phyloP scores from a whole-genome alignment of 2,797 vertebrate species.

The Simalia tracyae region DNA sequence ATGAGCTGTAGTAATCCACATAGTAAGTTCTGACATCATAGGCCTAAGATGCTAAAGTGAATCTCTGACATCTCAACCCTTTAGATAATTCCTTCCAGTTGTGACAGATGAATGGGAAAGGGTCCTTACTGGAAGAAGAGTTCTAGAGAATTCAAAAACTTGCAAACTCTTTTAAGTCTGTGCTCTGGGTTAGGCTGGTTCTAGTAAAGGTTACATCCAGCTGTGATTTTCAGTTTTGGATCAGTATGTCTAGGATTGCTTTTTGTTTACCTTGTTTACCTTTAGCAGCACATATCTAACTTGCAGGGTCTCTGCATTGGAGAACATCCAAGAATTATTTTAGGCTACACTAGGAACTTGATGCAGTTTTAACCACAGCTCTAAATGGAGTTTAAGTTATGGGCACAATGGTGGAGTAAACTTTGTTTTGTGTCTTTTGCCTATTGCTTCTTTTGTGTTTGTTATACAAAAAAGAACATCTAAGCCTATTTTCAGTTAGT shows the following conservation, averaged over 20 bases:
- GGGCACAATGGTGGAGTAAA: too few species aligned
- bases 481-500: too few species aligned
- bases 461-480: too few species aligned
- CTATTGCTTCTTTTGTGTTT: too few species aligned
- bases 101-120: slow-evolving; percentile 4
- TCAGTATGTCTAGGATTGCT: background rate
- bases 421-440: too few species aligned
- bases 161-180: too few species aligned
- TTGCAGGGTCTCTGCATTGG: background rate
- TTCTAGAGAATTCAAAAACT: too few species aligned
- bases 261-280: background rate
- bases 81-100: background rate
- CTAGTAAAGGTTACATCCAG: too few species aligned
- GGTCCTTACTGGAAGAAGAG: too few species aligned
- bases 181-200: too few species aligned
- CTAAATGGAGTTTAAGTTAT: too few species aligned
- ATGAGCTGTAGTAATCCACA: background rate
- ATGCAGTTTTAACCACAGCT: too few species aligned
- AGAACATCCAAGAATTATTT: background rate
- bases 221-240: background rate
- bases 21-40: background rate
- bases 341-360: background rate
- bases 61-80: background rate
- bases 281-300: background rate
- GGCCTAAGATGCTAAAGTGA: background rate